phyloP scores from a whole-genome alignment of 2,113 vertebrate species.

The Macrotus californicus region DNA sequence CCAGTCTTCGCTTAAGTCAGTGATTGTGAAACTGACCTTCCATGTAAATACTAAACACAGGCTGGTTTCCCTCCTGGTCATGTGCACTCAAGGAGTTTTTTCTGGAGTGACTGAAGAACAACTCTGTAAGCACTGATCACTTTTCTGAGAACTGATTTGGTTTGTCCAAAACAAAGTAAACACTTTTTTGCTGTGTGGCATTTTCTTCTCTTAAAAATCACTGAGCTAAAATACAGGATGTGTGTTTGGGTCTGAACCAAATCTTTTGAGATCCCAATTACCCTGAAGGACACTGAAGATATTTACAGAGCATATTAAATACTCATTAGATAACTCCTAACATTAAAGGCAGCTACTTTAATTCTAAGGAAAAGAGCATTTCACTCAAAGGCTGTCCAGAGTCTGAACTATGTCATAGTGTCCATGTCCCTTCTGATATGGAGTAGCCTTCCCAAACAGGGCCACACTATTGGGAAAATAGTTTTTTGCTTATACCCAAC shows the following conservation, averaged over 20 bases:
- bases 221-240: conserved; percentile 61
- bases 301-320: conserved; percentile 8
- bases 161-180: conserved; percentile 63
- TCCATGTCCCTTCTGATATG: conserved; percentile 30
- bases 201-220: conserved; percentile 51
- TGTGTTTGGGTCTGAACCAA: conserved; percentile 59
- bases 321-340: neutral
- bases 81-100: conserved; percentile 34
- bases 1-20: conserved; percentile 69
- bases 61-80: conserved; percentile 59
- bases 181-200: conserved; percentile 44
- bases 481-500: neutral
- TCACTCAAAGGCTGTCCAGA: conserved; percentile 61
- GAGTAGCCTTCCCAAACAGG: conserved; percentile 29
- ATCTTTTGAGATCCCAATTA: conserved; percentile 52
- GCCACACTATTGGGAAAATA: neutral
- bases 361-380: conserved; percentile 61
- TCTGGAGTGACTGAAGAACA: conserved; percentile 49
- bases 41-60: conserved; percentile 60
- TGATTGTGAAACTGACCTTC: conserved; percentile 59
- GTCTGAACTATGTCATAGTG: conserved; percentile 46
- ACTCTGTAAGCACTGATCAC: conserved; percentile 52
- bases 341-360: conserved; percentile 39
- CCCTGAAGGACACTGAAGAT: conserved; percentile 60
- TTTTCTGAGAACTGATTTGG: conserved; percentile 57